Percentiles rank a stretch among this genome's conserved stretches.
Conservation (phyloP, 2,797 vertebrate genomes). For the Nannoperca australis region DNA sequence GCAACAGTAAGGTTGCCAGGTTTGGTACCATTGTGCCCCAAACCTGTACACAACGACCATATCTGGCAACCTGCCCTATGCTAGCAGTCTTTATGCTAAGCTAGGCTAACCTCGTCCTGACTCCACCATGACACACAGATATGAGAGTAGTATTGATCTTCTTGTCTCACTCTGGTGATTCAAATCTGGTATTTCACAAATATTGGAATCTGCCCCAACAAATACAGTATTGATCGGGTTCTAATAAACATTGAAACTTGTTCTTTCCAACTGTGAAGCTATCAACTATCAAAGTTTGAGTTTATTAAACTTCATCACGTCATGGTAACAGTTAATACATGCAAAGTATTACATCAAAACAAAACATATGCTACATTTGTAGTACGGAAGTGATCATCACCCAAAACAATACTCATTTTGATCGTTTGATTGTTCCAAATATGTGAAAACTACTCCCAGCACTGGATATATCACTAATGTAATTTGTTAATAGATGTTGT, state of each 20-base stretch:
- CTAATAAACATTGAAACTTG: not conserved
- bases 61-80: no score
- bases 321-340: conserved; percentile 59
- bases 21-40: no score
- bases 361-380: conserved; percentile 37
- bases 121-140: no score
- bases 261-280: not conserved
- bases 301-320: conserved; percentile 76
- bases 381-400: conserved; percentile 18
- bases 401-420: not conserved
- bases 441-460: not conserved
- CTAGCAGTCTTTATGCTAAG: conserved; percentile 10
- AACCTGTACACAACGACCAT: no score
- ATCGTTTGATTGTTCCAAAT: not conserved
- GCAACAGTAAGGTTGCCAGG: no score
- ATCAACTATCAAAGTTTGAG: conserved; percentile 44
- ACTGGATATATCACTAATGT: not conserved
- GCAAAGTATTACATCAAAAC: conserved; percentile 55
- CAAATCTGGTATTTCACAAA: no score
- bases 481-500: conserved; percentile 19
- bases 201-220: not conserved
- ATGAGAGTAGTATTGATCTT: not conserved
- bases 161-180: no score
- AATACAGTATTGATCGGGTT: not conserved
- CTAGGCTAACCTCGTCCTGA: not conserved